Evolutionary conservation across 2,888 invertebrate species (phyloP).

Genomic region (Leptinotarsa peninsularis): DNA sequence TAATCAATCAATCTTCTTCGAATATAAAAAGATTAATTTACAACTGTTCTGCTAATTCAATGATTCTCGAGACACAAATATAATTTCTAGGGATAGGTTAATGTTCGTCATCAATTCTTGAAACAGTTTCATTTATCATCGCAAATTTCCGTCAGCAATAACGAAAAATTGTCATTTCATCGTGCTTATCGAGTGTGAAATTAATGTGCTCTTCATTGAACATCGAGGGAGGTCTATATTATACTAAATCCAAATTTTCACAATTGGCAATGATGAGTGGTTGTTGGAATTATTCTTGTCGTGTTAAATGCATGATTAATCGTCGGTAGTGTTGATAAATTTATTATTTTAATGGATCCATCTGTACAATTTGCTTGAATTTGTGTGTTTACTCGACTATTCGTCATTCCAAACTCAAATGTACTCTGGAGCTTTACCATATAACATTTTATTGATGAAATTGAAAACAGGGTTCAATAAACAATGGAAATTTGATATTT

Average conservation of each 20-base stretch:
- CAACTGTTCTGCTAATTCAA: not conserved
- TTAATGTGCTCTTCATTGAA: constrained; percentile 17
- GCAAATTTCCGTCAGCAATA: constrained; percentile 3
- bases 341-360: constrained; percentile 43
- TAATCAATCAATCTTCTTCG: not conserved
- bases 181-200: constrained; percentile 18
- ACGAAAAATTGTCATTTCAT: constrained; percentile 18
- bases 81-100: not conserved
- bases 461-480: constrained; percentile 17
- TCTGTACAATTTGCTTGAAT: constrained; percentile 40
- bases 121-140: not conserved
- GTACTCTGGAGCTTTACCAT: constrained; percentile 25
- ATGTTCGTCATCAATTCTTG: not conserved
- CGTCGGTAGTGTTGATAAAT: constrained; percentile 36
- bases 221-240: constrained; percentile 18
- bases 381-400: constrained; percentile 39
- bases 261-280: constrained; percentile 38
- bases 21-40: not conserved
- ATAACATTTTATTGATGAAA: constrained; percentile 22
- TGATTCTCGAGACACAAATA: not conserved
- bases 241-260: constrained; percentile 33
- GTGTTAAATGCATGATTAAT: constrained; percentile 42
- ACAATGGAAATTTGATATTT: constrained; percentile 23
- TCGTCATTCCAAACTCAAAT: constrained; percentile 36
- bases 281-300: constrained; percentile 42